Base-by-base conservation (phyloP, 1,140 invertebrate genomes). In the Radopholus similis region DNA sequence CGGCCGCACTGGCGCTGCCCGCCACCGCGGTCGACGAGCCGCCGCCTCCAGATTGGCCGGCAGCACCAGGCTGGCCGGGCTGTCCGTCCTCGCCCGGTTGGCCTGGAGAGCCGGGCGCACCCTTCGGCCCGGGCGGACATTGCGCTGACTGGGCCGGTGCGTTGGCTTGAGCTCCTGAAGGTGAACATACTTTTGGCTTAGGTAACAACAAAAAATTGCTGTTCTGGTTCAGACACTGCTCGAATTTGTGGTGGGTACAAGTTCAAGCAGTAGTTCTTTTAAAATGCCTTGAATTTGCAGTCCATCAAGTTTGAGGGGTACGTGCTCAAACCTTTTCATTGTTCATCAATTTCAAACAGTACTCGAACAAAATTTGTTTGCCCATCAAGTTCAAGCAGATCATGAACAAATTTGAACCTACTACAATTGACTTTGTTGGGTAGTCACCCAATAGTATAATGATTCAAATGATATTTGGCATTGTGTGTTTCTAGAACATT, bases 51-150 rank as follows among this genome's bases (percentile, higher is more conserved):
- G 59, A 40, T 21, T 62, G 30, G 2, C 59, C 59, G 8, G 35
- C 15, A 6, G 53, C 28, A 6, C 58, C 58, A 21, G 58, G 59
- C 28, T 3, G 11, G 38, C 59, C 59, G 21, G 15, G 13, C n/a
- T 11, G 9, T 11, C 59, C 59, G 15, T 40, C 38, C 30, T 32
- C n/a, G 35, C 59, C 59, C 4, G 35, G 55, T 4, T 38, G 21
- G 18, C 55, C 55, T n/a, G 55, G 30, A 9, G 4, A 11, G 13
- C 55, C 55, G 34, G 63, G 60, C 28, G 63, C 30, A 9, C 63
- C 63, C 8, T 5, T 21, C 26, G 56, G 63, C 13, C 51, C 26
- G 15, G 13, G 56, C 8, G 34, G 18, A 32, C 32, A 34, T n/a
- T n/a, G n/a, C n/a, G n/a, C n/a, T n/a, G n/a, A n/a, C n/a, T n/a